Base-by-base conservation (phyloP, 2,888 invertebrate species). In the Ochropleura leucogaster region DNA sequence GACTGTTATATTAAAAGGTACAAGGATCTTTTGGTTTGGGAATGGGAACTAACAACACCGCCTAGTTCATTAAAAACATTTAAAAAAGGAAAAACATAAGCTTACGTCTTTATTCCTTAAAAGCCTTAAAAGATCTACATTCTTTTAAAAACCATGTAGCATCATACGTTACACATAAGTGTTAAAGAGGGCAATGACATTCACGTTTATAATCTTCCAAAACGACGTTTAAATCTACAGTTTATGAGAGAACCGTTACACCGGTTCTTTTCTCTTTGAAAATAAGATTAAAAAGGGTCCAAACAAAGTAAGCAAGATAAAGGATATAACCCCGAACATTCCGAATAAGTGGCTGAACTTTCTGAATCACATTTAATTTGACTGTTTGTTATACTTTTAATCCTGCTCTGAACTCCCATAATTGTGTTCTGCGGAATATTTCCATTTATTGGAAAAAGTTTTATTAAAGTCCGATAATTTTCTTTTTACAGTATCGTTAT, bases 361-460 rank as follows among this genome's bases (percentile, higher is more conserved):
- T 91, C 74, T 84, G 87, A 90, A 90, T 89, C 84, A 89, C 86
- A 88, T 90, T 92, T 90, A 90, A 89, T 90, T 90, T 91, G 81
- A 71, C 71, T 85, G 82, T 89, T 91, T 88, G 80, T 84, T 80
- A 44, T 62, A 44, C 62, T 62, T 62, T 86, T 85, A 87, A 89
- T 86, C 77, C 75, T 55, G 72, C 82, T 85, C 59, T 68, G 64
- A 84, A 85, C 66, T 86, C 63, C 68, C 44, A 66, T 64, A 74
- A 85, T 81, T 83, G 77, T 73, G 65, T 74, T 74, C 78, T 67
- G 73, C 55, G 62, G 62, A 74, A 75, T 81, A 71, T 73, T 76
- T 68, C 68, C 67, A 68, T 73, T 75, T 59, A 76, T 71, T 46
- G 59, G 12, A 60, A 72, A 57, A 76, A 69, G 40, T 74, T 80